phyloP scores from a whole-genome alignment of 2,888 invertebrate genomes.

The Eupelmus urozonus region DNA sequence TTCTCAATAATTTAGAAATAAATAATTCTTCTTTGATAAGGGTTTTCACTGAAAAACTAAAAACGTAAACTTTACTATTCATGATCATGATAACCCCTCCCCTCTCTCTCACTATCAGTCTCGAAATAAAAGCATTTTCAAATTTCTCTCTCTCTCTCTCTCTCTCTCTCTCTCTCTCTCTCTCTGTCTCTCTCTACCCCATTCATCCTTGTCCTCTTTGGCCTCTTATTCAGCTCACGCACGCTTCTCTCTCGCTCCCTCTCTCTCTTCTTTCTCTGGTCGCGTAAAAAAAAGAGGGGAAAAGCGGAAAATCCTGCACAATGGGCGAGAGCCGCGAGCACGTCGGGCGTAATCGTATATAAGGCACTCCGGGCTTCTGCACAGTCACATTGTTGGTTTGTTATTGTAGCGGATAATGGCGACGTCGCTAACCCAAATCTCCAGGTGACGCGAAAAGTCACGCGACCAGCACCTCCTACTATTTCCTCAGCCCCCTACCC shows the following conservation, averaged over 20 bases:
- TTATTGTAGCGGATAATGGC: constrained; percentile 52
- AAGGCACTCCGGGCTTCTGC: constrained; percentile 11
- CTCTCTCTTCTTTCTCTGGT: constrained; percentile 8
- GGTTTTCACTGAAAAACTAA: too few relatives aligned
- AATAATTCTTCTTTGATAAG: too few relatives aligned
- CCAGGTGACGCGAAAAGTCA: not conserved
- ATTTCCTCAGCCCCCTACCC: not conserved
- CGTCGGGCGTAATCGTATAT: constrained; percentile 39
- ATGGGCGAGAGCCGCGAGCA: constrained; percentile 20
- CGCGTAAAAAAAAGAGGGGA: not conserved
- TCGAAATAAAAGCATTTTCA: too few relatives aligned
- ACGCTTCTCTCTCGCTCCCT: not conserved
- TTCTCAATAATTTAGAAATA: too few relatives aligned
- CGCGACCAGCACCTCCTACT: not conserved
- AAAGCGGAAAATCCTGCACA: constrained; percentile 25
- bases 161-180: not conserved
- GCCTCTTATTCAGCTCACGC: too few relatives aligned
- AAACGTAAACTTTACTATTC: too few relatives aligned
- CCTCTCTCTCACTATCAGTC: too few relatives aligned
- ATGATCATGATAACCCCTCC: too few relatives aligned
- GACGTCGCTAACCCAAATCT: constrained; percentile 40
- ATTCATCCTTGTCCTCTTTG: too few relatives aligned
- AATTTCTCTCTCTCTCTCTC: not conserved
- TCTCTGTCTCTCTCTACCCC: not conserved
- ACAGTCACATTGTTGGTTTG: constrained; percentile 50